These are phyloP conservation scores for Spongilla lacustris DNA, from an alignment of 37 sponge, comb jelly and placozoan genomes.

Conservation along the genomic window DNA sequence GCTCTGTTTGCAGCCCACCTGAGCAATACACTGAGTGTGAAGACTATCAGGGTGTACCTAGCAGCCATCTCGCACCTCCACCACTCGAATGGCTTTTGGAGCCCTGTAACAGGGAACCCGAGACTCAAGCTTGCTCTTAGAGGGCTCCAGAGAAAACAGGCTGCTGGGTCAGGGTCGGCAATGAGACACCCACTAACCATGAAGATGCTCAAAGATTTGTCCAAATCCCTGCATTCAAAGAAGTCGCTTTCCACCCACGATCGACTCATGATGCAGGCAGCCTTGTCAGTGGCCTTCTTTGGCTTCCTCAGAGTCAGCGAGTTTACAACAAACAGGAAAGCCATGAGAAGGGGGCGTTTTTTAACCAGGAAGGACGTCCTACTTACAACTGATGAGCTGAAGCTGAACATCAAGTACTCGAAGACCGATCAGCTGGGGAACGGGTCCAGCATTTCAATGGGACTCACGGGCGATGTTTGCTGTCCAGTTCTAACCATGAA, in stretches of 20 bases:
- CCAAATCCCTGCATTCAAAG: not conserved
- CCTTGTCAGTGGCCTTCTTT: slow-evolving; percentile 29
- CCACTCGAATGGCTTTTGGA: slow-evolving; percentile 8
- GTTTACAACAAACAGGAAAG: slow-evolving; percentile 13
- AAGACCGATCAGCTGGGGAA: slow-evolving; percentile 32
- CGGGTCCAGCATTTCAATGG: slow-evolving; percentile 10
- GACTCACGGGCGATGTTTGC: not conserved
- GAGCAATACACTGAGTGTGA: slow-evolving; percentile 5
- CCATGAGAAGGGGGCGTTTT: not conserved
- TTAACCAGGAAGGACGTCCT: not conserved
- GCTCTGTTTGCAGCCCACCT: slow-evolving; percentile 24
- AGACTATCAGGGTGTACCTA: slow-evolving; percentile 37
- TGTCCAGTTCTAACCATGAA: slow-evolving; percentile 19
- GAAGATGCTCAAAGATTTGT: not conserved
- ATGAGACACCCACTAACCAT: slow-evolving; percentile 23
- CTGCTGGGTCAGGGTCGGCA: not conserved
- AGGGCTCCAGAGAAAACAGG: slow-evolving; percentile 19
- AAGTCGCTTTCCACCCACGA: slow-evolving; percentile 6
- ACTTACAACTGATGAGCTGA: not conserved
- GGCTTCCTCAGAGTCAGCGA: slow-evolving; percentile 44
- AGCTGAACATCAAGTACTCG: slow-evolving; percentile 3
- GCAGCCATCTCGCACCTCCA: slow-evolving; percentile 26
- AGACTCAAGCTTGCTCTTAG: slow-evolving; percentile 16
- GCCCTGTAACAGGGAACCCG: slow-evolving; percentile 17
- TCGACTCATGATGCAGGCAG: slow-evolving; percentile 16